Base-by-base conservation (phyloP, 2,113 vertebrate species). In the Lethenteron camtschaticum region DNA sequence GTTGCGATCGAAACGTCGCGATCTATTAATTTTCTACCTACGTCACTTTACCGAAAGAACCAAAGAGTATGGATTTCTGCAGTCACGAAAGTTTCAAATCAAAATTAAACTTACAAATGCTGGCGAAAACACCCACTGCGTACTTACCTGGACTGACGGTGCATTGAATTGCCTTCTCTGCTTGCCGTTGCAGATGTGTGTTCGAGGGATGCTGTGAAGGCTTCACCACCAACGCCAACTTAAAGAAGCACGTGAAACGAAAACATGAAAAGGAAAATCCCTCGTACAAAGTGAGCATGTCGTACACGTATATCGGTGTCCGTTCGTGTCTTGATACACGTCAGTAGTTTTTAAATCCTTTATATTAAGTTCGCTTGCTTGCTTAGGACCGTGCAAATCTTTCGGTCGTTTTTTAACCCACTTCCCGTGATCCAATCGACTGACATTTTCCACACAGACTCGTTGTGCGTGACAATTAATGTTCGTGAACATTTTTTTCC, bases 241-340 rank as follows among this genome's bases (percentile, higher is more conserved):
- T 92, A 77, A 92, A 81, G 77, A 89, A 85, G 69, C 94, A 97
- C 59, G 11, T 81, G 71, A 79, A 80, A 70, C 80, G 83, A 20
- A 83, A 82, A 71, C 90, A 96, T 74, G 75, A 81, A 69, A 78
- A 83, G 60, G 77, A 76, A 68, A 75, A 81, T 12, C 83, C 76
- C 59, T 75, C 56, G 0, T 95, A 86, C 63, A 66, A 66, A 20
- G 63, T 66, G 63, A 66, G 24, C 41, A 41, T 41, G 63, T 66
- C n/a, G 8, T 16, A 9, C 10, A 63, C n/a, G 2, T 9, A 66
- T 16, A 16, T n/a, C 2, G n/a, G 24, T 16, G n/a, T 66, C 24
- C 9, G 10, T 11, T 66, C 24, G n/a, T 66, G 63, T 16, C n/a
- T 66, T 11, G 63, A 24, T 66, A 66, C n/a, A n/a, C 9, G 63